These are phyloP conservation scores for Columbina picui DNA, from an alignment of 2,113 vertebrate genomes.

Conservation along the genomic window DNA sequence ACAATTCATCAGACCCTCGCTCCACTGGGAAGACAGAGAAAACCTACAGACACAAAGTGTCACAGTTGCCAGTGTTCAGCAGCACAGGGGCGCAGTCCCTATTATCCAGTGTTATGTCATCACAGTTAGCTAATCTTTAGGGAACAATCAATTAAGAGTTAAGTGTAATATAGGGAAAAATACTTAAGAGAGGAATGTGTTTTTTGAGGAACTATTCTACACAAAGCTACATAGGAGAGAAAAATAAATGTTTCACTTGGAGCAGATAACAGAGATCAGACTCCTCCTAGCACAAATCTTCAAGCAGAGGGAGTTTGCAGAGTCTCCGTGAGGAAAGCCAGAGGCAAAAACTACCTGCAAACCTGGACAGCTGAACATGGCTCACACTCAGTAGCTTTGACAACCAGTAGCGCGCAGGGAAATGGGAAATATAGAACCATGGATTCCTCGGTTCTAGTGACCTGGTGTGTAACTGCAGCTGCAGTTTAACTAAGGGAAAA, in stretches of 20 bases:
- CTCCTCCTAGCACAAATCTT: not conserved
- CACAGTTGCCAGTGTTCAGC: not conserved
- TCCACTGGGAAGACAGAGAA: rapidly evolving
- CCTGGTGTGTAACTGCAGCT: not conserved
- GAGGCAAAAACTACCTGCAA: not conserved
- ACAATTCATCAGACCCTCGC: not conserved
- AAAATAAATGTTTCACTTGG: not conserved
- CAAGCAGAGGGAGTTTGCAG: not conserved
- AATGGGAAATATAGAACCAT: not conserved
- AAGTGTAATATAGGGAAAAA: not conserved
- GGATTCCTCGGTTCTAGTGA: not conserved
- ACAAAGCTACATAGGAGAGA: not conserved
- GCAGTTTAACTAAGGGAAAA: not conserved
- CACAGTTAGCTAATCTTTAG: not conserved
- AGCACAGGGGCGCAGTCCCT: rapidly evolving
- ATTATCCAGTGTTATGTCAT: not conserved
- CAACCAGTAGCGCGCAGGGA: not conserved
- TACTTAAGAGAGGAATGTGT: not conserved
- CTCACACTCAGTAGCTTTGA: not conserved
- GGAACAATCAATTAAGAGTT: not conserved
- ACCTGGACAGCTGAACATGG: not conserved
- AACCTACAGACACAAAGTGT: not conserved
- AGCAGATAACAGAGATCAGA: not conserved
- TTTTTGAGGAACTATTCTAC: not conserved
- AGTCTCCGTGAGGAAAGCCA: not conserved